These are phyloP conservation scores for Drosophila carrolli DNA, from an alignment of 1,140 invertebrate genomes.

Conservation along the genomic window DNA sequence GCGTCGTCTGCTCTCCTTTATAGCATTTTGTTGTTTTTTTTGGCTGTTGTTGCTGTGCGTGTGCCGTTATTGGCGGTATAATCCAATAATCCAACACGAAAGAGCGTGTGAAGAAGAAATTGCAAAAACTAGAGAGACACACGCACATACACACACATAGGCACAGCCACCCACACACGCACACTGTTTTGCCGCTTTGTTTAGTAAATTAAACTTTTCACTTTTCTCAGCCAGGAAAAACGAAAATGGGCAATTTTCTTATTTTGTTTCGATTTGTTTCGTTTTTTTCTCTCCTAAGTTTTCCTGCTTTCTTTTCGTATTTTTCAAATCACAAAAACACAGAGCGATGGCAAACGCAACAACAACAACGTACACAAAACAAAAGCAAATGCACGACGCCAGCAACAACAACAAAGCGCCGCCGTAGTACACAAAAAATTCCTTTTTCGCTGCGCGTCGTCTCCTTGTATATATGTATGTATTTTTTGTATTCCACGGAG, in stretches of 20 bases:
- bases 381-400: constrained; percentile 42
- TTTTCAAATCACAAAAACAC: constrained; percentile 40
- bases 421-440: constrained; percentile 74
- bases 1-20: constrained; percentile 43
- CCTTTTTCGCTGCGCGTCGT: constrained; percentile 62
- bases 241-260: constrained; percentile 52
- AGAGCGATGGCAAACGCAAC: constrained; percentile 13
- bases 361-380: constrained; percentile 44
- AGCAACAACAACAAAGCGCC: constrained; percentile 38
- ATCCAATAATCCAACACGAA: constrained; percentile 81
- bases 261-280: constrained; percentile 18
- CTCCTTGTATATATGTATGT: constrained; percentile 47
- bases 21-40: constrained; percentile 26
- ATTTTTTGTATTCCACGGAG: constrained; percentile 47
- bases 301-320: constrained; percentile 32
- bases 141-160: constrained; percentile 31
- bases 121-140: constrained; percentile 74
- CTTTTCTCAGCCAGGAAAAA: constrained; percentile 64
- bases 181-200: constrained; percentile 58
- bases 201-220: constrained; percentile 83
- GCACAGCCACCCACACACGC: constrained; percentile 38
- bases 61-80: constrained; percentile 75
- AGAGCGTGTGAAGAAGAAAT: constrained; percentile 74
- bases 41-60: constrained; percentile 28
- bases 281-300: constrained; percentile 30